Conservation (phyloP, 2,888 invertebrate genomes). For the Oegoconia quadripuncta region DNA sequence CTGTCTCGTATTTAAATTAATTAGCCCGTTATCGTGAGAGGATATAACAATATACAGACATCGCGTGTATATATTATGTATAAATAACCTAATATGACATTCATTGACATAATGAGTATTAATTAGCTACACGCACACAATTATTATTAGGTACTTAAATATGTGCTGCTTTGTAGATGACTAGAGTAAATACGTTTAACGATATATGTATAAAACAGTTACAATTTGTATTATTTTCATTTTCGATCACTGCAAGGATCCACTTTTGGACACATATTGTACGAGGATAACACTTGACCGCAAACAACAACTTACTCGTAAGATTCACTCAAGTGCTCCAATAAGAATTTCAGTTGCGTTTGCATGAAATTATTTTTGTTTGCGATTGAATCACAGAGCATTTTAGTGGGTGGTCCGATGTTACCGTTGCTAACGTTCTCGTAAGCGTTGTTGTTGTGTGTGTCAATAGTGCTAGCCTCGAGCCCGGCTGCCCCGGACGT, state of each 20-base stretch:
- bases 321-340: constrained; percentile 82
- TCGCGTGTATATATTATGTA: constrained; percentile 46
- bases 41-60: constrained; percentile 50
- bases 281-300: constrained; percentile 68
- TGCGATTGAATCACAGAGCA: constrained; percentile 72
- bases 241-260: constrained; percentile 80
- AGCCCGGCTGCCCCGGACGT: constrained; percentile 50
- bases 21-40: constrained; percentile 45
- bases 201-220: constrained; percentile 67
- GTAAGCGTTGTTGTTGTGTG: constrained; percentile 56
- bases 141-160: constrained; percentile 52
- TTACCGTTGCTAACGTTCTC: constrained; percentile 68
- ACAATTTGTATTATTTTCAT: constrained; percentile 59
- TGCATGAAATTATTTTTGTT: constrained; percentile 73
- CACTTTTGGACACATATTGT: constrained; percentile 68
- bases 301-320: constrained; percentile 76
- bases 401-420: constrained; percentile 66
- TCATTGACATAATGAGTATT: constrained; percentile 67
- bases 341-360: constrained; percentile 78
- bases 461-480: constrained; percentile 66
- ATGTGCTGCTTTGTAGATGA: constrained; percentile 76
- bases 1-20: constrained; percentile 17
- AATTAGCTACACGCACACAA: constrained; percentile 70
- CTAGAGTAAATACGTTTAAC: constrained; percentile 74
- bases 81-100: no score